Evolutionary conservation across 2,797 vertebrate genomes (phyloP), one percentile per base, ranked within the genome.

Genomic region (Acropternis orthonyx): DNA sequence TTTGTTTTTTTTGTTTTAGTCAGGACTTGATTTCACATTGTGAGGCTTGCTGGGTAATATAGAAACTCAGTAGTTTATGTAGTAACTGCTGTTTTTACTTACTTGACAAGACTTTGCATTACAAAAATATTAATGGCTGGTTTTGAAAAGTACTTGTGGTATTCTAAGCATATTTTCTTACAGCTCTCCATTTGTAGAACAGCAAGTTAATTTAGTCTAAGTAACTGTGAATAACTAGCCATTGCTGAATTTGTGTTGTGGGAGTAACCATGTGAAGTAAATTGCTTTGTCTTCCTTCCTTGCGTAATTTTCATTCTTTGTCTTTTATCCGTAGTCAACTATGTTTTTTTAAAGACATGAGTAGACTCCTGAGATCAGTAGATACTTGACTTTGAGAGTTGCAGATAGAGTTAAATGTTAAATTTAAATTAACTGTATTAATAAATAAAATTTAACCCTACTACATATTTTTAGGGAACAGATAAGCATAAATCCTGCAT

Each of bases 51-150:
- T 96, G 92, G 94, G 52, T 85, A 89, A 96, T 97, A 91, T 5
- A 59, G 94, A 97, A 97, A 97, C 90, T 92, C 54, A 86, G 24
- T 97, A 93, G 63, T 91, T 91, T 92, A 24, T 92, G 58, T 43
- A 87, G 52, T 91, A 91, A 67, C 77, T 97, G 63, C 88, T 96
- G 77, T 71, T 97, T 96, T 96, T 88, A 85, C 59, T 76, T 69
- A 77, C 15, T 26, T 79, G 68, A 66, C 68, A 76, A 88, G 7
- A 61, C 48, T 96, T 95, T 89, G 27, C 77, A 89, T 89, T 95
- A 48, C 84, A 96, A 85, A 92, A 67, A 89, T 69, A 23, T 83
- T 90, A 97, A 55, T 89, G 73, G 67, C 48, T 89, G 83, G 94
- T 96, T 95, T 73, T 90, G 26, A 73, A 95, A 84, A 88, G 20